Base-by-base conservation (phyloP, 2,113 vertebrate genomes). In the Chloropsis cyanopogon region DNA sequence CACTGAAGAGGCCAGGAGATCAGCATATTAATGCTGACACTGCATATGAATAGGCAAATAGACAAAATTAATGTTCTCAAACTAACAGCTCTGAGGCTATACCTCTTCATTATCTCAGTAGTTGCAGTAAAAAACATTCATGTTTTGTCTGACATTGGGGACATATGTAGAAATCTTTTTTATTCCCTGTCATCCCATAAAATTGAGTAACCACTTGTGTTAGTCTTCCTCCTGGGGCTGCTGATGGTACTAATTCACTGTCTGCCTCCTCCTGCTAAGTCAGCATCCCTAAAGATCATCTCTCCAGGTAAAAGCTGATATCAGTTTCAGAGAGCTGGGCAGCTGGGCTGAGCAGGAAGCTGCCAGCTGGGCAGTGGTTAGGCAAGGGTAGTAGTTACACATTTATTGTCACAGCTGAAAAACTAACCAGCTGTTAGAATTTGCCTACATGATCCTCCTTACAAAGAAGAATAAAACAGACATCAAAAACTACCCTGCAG, bases 21-120 rank as follows among this genome's bases (percentile, higher is more conserved):
- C 59, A 73, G 63, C 37, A 24, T 53, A 33, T 92, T 92, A 73
- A 35, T 83, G 76, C 68, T 72, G 76, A 77, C 28, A 15, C 59
- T 77, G 24, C 33, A 6, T 75, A 28, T 81, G 68, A 86, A 70
- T 78, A 73, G 64, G 39, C 39, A 92, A 92, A 92, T 53, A 92
- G 59, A 73, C 54, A 90, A 90, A 94, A 94, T 52, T 73, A 35
- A 63, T 73, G 63, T 88, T 86, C 92, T 90, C 53, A 82, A 57
- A 46, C 41, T 57, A 71, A 72, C 6, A 54, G 54, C 35, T 92
- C 50, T 61, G 66, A 85, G 63, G 50, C 70, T 80, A 17, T 69
- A 39, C 35, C 21, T 73, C 68, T 95, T 87, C 44, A n/a, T 93
- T 80, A 77, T 39, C 33, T 76, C 53, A 50, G 46, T 93, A 60